Percentiles rank a stretch among this genome's conserved stretches.
phyloP scores from a whole-genome alignment of 37 sponge, comb jelly and placozoan species.

The Amphimedon queenslandica region DNA sequence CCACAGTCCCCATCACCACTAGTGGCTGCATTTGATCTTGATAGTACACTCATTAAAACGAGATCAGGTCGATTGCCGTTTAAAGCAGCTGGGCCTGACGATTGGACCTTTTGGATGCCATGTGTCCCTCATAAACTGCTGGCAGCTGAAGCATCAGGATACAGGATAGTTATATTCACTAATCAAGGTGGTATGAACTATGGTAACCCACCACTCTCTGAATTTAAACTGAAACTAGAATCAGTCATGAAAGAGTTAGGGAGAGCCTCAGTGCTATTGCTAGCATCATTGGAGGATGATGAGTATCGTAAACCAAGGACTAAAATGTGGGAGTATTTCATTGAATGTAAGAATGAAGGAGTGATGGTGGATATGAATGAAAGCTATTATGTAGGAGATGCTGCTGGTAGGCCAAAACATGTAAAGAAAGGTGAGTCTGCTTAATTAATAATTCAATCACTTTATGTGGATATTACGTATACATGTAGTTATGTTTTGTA shows the following conservation, averaged over 20 bases:
- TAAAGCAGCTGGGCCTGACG: slow-evolving; percentile 49
- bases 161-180: slow-evolving; percentile 60
- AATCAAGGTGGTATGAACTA: slow-evolving; percentile 65
- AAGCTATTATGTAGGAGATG: slow-evolving; percentile 89
- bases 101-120: slow-evolving; percentile 70
- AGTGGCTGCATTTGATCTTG: slow-evolving; percentile 85
- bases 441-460: too few species aligned
- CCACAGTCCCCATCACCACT: background rate
- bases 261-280: slow-evolving; percentile 37
- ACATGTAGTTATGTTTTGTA: too few species aligned
- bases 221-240: slow-evolving; percentile 45
- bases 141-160: slow-evolving; percentile 39
- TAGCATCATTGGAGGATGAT: slow-evolving; percentile 51
- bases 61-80: slow-evolving; percentile 74
- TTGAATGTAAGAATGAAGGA: slow-evolving; percentile 29
- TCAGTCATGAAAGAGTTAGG: slow-evolving; percentile 18
- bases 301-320: slow-evolving; percentile 72
- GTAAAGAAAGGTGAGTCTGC: too few species aligned
- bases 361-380: slow-evolving; percentile 23
- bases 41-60: slow-evolving; percentile 84
- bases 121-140: slow-evolving; percentile 37
- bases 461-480: too few species aligned
- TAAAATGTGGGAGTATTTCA: slow-evolving; percentile 84
- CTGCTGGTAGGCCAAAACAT: slow-evolving; percentile 75
- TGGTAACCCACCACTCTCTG: slow-evolving; percentile 27